phyloP scores from a whole-genome alignment of 2,888 invertebrate species.

The Adineta ricciae region DNA sequence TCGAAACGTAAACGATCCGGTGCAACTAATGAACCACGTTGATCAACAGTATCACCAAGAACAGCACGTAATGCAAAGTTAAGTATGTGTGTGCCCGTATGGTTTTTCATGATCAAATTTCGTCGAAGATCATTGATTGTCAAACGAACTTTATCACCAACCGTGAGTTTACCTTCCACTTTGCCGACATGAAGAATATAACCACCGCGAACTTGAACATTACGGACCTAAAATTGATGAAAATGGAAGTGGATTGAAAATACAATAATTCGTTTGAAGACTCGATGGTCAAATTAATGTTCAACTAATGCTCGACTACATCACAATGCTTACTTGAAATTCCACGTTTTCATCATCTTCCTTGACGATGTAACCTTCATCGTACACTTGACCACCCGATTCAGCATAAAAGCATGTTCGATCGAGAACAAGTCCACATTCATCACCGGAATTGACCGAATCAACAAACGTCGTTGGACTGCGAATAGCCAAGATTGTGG shows the following conservation, averaged over 20 bases:
- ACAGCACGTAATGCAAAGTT: constrained; percentile 85
- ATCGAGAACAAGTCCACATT: constrained; percentile 81
- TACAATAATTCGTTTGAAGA: too few relatives aligned
- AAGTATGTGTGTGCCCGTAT: constrained; percentile 94
- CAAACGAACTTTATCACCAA: constrained; percentile 29
- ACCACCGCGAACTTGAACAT: constrained; percentile 68
- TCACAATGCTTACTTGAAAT: neutral
- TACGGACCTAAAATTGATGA: constrained; percentile 36
- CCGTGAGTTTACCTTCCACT: constrained; percentile 62
- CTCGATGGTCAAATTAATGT: too few relatives aligned
- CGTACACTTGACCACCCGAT: constrained; percentile 94
- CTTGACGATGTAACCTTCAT: constrained; percentile 61
- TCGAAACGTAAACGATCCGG: constrained; percentile 92
- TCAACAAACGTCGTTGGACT: constrained; percentile 73
- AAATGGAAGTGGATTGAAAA: neutral
- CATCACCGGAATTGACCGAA: constrained; percentile 66
- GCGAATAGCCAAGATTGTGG: constrained; percentile 70
- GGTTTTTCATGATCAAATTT: constrained; percentile 91
- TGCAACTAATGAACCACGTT: constrained; percentile 89
- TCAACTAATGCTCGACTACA: too few relatives aligned
- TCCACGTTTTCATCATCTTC: constrained; percentile 33
- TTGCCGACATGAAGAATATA: constrained; percentile 87
- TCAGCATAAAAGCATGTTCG: constrained; percentile 93
- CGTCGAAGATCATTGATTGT: constrained; percentile 57
- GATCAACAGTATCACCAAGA: constrained; percentile 79